Percentiles rank a stretch among this genome's conserved stretches.
These are phyloP conservation scores for Lydus trimaculatus DNA, from an alignment of 2,888 invertebrate species.

Conservation along the genomic window DNA sequence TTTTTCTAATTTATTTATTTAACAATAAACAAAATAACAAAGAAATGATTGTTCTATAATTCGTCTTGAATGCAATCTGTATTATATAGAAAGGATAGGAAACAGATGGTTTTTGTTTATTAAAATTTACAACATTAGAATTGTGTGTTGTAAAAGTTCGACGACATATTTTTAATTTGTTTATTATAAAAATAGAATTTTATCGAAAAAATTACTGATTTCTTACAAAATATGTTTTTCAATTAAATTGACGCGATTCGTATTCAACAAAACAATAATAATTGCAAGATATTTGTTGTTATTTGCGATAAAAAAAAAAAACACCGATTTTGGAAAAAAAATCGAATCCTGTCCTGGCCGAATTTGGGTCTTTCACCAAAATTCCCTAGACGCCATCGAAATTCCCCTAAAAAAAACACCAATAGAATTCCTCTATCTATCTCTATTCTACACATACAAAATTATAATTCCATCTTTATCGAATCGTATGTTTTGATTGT, in stretches of 20 bases:
- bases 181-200: conserved; percentile 16
- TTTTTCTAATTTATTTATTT: no score
- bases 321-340: background rate
- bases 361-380: background rate
- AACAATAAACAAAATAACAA: no score
- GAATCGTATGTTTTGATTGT: background rate
- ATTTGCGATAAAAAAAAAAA: background rate
- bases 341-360: background rate
- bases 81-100: no score
- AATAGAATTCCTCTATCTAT: background rate
- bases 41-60: background rate
- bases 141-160: conserved; percentile 20
- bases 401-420: background rate
- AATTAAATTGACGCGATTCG: background rate
- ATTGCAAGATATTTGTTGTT: no score
- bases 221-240: conserved; percentile 30
- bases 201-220: conserved; percentile 1
- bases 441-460: background rate
- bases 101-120: conserved; percentile 4
- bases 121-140: background rate
- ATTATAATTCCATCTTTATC: background rate
- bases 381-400: background rate
- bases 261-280: background rate
- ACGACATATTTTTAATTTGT: conserved; percentile 26
- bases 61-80: background rate